Evolutionary conservation across 2,797 vertebrate species (phyloP).

Genomic region (Bufotes viridis): DNA sequence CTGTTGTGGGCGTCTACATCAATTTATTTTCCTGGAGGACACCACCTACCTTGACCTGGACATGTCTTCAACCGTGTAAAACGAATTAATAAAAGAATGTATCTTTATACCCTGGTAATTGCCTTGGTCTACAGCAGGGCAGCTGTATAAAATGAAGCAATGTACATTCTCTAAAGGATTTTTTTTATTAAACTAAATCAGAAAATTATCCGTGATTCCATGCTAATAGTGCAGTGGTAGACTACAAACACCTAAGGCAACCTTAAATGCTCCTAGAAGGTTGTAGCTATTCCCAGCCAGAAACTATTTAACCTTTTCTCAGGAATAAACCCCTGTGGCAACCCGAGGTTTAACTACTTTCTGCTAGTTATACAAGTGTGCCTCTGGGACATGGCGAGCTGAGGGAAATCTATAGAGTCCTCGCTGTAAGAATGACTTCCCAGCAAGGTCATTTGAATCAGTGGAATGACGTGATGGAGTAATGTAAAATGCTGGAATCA

Average conservation of each 20-base stretch:
- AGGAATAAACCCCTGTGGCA: slow-evolving; percentile 24
- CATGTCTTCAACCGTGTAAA: background rate
- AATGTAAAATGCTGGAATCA: slow-evolving; percentile 21
- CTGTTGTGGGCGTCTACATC: background rate
- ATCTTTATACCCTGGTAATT: background rate
- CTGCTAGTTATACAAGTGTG: slow-evolving; percentile 41
- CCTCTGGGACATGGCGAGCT: slow-evolving; percentile 34
- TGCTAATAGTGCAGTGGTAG: background rate
- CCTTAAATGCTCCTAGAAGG: slow-evolving; percentile 23
- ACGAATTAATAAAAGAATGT: background rate
- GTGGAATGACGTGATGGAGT: slow-evolving; percentile 29
- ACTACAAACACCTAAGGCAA: background rate
- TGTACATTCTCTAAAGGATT: background rate
- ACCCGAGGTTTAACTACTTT: slow-evolving; percentile 45
- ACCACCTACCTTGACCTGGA: no score
- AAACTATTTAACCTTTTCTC: slow-evolving; percentile 43
- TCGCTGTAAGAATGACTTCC: slow-evolving; percentile 36
- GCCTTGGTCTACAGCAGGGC: background rate
- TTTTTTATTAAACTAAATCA: background rate
- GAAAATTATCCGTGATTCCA: background rate
- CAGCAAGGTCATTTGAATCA: slow-evolving; percentile 52
- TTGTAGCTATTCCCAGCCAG: slow-evolving; percentile 28
- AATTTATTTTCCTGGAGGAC: background rate
- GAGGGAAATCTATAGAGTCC: slow-evolving; percentile 45
- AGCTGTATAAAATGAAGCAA: background rate